phyloP scores from a whole-genome alignment of 1,140 invertebrate species.

The Hycleus phaleratus region DNA sequence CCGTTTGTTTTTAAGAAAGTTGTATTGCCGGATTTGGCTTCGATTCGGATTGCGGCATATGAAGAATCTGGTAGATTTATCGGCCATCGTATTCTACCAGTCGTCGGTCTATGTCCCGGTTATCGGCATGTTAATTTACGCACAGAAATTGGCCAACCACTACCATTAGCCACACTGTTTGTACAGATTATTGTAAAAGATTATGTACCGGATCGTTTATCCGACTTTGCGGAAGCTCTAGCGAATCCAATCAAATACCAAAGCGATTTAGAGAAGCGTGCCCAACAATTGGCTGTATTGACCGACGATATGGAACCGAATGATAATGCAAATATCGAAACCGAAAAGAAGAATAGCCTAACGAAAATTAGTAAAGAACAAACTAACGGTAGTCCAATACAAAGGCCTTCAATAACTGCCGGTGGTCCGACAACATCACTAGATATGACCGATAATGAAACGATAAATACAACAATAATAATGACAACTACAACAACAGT shows the following conservation, averaged over 20 bases:
- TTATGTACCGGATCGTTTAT: slow-evolving; percentile 92
- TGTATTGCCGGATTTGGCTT: slow-evolving; percentile 93
- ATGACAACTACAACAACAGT: slow-evolving; percentile 1
- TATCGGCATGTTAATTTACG: slow-evolving; percentile 81
- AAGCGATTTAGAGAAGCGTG: slow-evolving; percentile 85
- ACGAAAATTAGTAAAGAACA: slow-evolving; percentile 20
- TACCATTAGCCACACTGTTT: slow-evolving; percentile 83
- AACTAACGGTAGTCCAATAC: slow-evolving; percentile 32
- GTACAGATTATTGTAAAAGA: slow-evolving; percentile 90
- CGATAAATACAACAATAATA: not conserved
- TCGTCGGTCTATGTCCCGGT: slow-evolving; percentile 92
- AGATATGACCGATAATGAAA: slow-evolving; percentile 27
- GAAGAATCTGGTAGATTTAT: slow-evolving; percentile 93
- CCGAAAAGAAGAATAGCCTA: slow-evolving; percentile 23
- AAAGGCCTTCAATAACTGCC: slow-evolving; percentile 27
- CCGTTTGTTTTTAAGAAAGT: slow-evolving; percentile 99
- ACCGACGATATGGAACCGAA: slow-evolving; percentile 66
- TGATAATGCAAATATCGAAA: slow-evolving; percentile 16
- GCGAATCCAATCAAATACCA: slow-evolving; percentile 97
- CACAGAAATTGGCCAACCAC: slow-evolving; percentile 90
- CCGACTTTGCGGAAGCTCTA: slow-evolving; percentile 91
- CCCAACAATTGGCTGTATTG: slow-evolving; percentile 82
- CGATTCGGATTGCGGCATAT: slow-evolving; percentile 90
- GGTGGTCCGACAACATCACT: slow-evolving; percentile 18
- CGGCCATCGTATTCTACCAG: slow-evolving; percentile 91